These are phyloP conservation scores for Automeris io DNA, from an alignment of 2,888 invertebrate genomes.

Conservation along the genomic window DNA sequence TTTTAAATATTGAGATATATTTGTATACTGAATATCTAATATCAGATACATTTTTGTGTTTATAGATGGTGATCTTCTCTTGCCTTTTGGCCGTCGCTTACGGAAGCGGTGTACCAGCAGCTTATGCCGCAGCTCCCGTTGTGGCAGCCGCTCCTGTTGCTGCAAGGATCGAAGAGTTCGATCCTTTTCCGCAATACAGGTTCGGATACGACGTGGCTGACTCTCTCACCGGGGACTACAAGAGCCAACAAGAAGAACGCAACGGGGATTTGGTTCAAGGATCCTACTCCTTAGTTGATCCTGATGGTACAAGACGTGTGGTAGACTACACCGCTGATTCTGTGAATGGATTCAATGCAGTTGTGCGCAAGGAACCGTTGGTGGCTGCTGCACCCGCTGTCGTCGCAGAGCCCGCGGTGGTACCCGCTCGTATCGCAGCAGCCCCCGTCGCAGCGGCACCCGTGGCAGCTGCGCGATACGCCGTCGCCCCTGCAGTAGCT, in stretches of 20 bases:
- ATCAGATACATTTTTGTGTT: constrained; percentile 17
- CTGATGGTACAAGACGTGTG: constrained; percentile 58
- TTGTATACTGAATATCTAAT: not conserved
- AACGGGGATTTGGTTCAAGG: constrained; percentile 74
- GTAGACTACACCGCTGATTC: constrained; percentile 63
- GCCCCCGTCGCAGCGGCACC: constrained; percentile 27
- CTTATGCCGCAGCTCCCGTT: constrained; percentile 39
- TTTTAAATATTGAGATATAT: too few relatives aligned
- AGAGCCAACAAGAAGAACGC: constrained; percentile 67
- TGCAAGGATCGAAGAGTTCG: constrained; percentile 62
- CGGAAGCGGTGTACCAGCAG: constrained; percentile 52
- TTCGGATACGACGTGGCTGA: constrained; percentile 65
- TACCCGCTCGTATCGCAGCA: constrained; percentile 42
- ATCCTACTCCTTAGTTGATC: constrained; percentile 57
- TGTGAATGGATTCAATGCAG: constrained; percentile 61
- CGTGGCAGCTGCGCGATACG: constrained; percentile 31
- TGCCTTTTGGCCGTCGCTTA: constrained; percentile 52
- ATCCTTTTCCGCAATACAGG: constrained; percentile 76
- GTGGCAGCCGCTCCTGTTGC: constrained; percentile 43
- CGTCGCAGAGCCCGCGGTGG: constrained; percentile 41
- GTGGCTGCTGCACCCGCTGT: constrained; percentile 48
- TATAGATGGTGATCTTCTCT: constrained; percentile 62
- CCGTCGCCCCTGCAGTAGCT: constrained; percentile 25
- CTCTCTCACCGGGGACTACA: constrained; percentile 64
- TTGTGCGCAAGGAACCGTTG: constrained; percentile 58